These are phyloP conservation scores for Poeciliopsis turrubarensis DNA, from an alignment of 2,113 vertebrate species.

Conservation along the genomic window DNA sequence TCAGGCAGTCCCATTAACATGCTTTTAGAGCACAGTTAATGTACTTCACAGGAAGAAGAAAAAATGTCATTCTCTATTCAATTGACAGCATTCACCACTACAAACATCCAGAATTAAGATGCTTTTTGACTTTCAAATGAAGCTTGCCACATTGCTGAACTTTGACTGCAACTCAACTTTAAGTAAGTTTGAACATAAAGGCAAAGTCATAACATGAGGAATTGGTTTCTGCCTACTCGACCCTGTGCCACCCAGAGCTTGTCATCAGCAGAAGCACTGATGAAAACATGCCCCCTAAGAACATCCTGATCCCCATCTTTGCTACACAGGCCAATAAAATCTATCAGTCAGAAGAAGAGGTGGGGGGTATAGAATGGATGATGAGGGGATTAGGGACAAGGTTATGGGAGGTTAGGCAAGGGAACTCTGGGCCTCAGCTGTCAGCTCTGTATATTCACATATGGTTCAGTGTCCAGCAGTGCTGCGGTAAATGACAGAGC, in stretches of 20 bases:
- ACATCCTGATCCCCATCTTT: slow-evolving; percentile 61
- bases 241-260: slow-evolving; percentile 36
- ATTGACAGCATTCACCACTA: too few relatives aligned
- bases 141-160: too few relatives aligned
- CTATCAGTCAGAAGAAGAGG: slow-evolving; percentile 58
- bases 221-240: slow-evolving; percentile 7
- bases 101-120: too few relatives aligned
- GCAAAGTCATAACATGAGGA: slow-evolving; percentile 4
- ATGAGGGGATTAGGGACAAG: slow-evolving; percentile 39
- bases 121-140: too few relatives aligned
- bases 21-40: too few relatives aligned
- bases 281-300: slow-evolving; percentile 64
- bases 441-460: slow-evolving; percentile 67
- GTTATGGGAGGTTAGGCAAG: slow-evolving; percentile 53
- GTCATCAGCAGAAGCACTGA: slow-evolving; percentile 58
- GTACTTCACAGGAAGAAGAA: too few relatives aligned
- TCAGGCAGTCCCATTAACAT: too few relatives aligned
- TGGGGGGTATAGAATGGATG: slow-evolving; percentile 42
- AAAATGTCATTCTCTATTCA: too few relatives aligned
- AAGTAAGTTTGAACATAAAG: too few relatives aligned
- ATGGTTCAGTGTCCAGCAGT: slow-evolving; percentile 69
- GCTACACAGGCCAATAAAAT: slow-evolving; percentile 56
- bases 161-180: too few relatives aligned
- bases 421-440: slow-evolving; percentile 67
- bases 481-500: slow-evolving; percentile 71